Conservation (phyloP, 2,888 invertebrate species). For the Terebella lapidaria region DNA sequence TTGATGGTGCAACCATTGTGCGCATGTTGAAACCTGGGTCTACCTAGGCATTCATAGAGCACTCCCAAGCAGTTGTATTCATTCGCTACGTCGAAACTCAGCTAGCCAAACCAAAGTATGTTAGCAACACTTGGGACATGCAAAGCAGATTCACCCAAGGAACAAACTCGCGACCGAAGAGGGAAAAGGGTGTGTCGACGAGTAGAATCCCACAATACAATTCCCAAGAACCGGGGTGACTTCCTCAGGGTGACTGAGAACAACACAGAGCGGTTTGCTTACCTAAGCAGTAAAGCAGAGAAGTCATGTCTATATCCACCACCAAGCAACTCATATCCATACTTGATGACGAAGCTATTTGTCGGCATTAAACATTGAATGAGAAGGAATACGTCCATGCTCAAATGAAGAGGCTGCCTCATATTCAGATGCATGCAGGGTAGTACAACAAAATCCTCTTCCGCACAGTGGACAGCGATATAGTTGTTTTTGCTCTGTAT, state of each 20-base stretch:
- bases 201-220: slow-evolving; percentile 6
- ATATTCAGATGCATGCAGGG: slow-evolving; percentile 13
- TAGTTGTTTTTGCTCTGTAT: slow-evolving; percentile 17
- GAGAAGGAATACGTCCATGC: slow-evolving; percentile 5
- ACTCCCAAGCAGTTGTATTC: slow-evolving; percentile 15
- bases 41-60: slow-evolving; percentile 22
- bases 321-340: slow-evolving; percentile 12
- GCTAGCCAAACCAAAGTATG: slow-evolving; percentile 8
- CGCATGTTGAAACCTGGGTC: slow-evolving; percentile 12
- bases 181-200: slow-evolving; percentile 19
- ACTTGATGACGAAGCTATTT: slow-evolving; percentile 5
- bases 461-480: slow-evolving; percentile 24
- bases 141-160: slow-evolving; percentile 20
- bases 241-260: slow-evolving; percentile 13
- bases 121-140: slow-evolving; percentile 26
- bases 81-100: slow-evolving; percentile 17
- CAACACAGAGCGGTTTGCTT: slow-evolving; percentile 16
- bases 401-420: slow-evolving; percentile 22
- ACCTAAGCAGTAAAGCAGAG: slow-evolving; percentile 11
- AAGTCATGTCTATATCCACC: not conserved
- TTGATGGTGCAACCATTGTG: slow-evolving; percentile 22
- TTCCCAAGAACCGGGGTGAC: slow-evolving; percentile 17
- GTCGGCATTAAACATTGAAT: not conserved
- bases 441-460: slow-evolving; percentile 9
- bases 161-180: slow-evolving; percentile 18